Evolutionary conservation across 2,888 invertebrate species (phyloP).

Genomic region (Pristionchus arcanus): DNA sequence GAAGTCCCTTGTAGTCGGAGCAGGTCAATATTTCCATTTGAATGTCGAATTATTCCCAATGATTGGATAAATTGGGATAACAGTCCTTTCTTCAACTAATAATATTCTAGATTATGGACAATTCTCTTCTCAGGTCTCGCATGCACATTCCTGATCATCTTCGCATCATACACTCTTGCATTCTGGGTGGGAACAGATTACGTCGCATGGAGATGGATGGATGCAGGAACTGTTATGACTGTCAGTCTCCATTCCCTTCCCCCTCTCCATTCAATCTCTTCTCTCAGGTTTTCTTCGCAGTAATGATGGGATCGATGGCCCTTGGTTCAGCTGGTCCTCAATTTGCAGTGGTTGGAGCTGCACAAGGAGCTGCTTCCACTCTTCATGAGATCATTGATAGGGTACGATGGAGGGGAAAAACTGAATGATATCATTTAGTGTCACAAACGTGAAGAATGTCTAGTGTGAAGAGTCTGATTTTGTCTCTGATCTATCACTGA

Average conservation of each 20-base stretch:
- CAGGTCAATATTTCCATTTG: conserved; percentile 64
- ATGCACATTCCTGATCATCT: conserved; percentile 77
- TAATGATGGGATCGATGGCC: conserved; percentile 81
- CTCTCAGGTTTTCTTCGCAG: conserved; percentile 79
- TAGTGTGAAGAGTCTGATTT: neutral
- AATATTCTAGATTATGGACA: neutral
- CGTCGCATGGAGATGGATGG: conserved; percentile 59
- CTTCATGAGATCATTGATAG: conserved; percentile 82
- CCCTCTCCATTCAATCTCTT: neutral
- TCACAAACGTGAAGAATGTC: neutral
- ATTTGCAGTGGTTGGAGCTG: conserved; percentile 88
- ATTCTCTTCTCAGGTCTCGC: conserved; percentile 69
- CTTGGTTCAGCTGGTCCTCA: conserved; percentile 89
- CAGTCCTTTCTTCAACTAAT: neutral
- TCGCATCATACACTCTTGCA: conserved; percentile 73
- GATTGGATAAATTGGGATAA: neutral
- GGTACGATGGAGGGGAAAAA: conserved; percentile 63
- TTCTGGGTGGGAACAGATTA: conserved; percentile 70
- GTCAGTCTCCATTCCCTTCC: conserved; percentile 37
- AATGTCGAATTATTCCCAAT: neutral
- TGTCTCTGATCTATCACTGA: neutral
- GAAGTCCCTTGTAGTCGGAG: conserved; percentile 77
- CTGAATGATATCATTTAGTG: neutral
- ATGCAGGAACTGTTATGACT: conserved; percentile 60
- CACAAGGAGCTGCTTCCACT: conserved; percentile 86